Conservation (phyloP, 2,888 invertebrate genomes). For the Teinopalpus imperialis region DNA sequence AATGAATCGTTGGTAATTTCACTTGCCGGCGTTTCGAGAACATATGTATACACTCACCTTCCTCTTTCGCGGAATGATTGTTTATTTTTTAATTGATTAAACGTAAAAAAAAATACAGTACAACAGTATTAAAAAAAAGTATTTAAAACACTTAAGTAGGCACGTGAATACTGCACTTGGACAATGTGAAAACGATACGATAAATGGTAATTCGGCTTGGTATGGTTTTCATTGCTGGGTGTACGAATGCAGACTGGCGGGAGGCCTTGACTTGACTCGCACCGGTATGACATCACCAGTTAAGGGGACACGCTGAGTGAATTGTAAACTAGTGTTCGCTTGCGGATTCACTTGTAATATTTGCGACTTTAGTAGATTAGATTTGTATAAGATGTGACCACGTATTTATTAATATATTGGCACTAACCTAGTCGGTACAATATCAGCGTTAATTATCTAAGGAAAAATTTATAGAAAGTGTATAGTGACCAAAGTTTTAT, state of each 20-base stretch:
- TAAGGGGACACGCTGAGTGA: conserved; percentile 35
- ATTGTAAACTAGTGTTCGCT: conserved; percentile 6
- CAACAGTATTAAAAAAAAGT: conserved; percentile 28
- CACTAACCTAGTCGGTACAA: no score
- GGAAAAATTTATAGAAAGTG: no score
- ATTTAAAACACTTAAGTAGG: conserved; percentile 48
- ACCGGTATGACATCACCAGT: conserved; percentile 56
- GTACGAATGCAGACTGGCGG: conserved; percentile 55
- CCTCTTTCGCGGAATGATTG: conserved; percentile 75
- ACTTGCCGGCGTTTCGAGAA: conserved; percentile 26
- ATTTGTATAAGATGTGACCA: no score
- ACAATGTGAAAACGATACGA: conserved; percentile 49
- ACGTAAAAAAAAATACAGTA: conserved; percentile 35
- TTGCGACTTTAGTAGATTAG: no score
- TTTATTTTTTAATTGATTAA: conserved; percentile 45
- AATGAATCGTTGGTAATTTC: conserved; percentile 13
- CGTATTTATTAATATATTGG: no score
- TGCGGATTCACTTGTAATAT: conserved; percentile 8
- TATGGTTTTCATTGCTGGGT: conserved; percentile 69
- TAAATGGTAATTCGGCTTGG: conserved; percentile 41
- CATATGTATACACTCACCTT: conserved; percentile 61
- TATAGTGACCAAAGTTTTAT: no score
- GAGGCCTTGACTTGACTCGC: conserved; percentile 54
- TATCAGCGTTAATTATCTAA: no score
- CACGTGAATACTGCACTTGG: conserved; percentile 64